Conservation (phyloP, 2,113 vertebrate species). For the Sapayoa aenigma region DNA sequence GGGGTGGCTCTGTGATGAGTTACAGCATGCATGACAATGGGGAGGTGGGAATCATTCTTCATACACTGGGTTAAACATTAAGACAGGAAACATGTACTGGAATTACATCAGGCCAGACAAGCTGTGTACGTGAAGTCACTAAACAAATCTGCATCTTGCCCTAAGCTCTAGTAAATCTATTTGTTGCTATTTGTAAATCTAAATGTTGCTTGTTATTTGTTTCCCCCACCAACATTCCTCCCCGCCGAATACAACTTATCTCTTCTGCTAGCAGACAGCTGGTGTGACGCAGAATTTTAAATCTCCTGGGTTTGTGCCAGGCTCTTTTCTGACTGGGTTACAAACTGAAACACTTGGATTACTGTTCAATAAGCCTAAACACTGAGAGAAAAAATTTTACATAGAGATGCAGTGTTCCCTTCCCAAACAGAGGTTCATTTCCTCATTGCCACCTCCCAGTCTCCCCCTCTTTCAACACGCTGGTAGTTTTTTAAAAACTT, state of each 20-base stretch:
- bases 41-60: background rate
- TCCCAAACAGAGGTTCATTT: background rate
- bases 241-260: background rate
- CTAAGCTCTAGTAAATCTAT: constrained; percentile 40
- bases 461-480: background rate
- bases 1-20: background rate
- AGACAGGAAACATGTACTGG: constrained; percentile 21
- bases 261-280: constrained; percentile 64
- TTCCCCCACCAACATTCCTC: background rate
- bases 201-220: background rate
- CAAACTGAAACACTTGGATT: constrained; percentile 55
- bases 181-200: background rate
- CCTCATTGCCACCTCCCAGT: background rate
- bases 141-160: constrained; percentile 29
- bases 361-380: constrained; percentile 9
- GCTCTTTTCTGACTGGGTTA: constrained; percentile 31
- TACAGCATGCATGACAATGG: background rate
- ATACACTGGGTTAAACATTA: constrained; percentile 20
- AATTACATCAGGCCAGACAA: constrained; percentile 18
- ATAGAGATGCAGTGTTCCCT: background rate
- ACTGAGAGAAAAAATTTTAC: background rate
- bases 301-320: constrained; percentile 49
- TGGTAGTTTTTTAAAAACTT: background rate
- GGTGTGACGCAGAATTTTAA: constrained; percentile 66
- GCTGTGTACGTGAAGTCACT: background rate